phyloP scores from a whole-genome alignment of 2,888 invertebrate species.

The Omphaloscelis lunosa region DNA sequence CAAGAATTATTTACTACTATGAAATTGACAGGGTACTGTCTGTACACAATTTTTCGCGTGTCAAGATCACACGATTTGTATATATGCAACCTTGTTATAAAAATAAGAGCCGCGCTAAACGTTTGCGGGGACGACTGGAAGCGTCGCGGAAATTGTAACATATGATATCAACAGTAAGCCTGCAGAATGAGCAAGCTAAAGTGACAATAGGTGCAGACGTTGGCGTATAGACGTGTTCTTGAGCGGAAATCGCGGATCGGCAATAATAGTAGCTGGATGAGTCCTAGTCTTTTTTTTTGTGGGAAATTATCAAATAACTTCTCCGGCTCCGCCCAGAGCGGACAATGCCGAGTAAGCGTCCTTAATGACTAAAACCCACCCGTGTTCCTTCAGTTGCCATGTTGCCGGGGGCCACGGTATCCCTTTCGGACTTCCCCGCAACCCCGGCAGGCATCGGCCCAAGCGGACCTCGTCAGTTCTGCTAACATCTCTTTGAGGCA shows the following conservation, averaged over 20 bases:
- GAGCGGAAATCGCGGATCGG: neutral
- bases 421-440: too few relatives aligned
- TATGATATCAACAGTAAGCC: conserved; percentile 22
- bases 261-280: neutral
- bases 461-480: too few relatives aligned
- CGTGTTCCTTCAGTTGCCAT: too few relatives aligned
- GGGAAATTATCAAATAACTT: too few relatives aligned
- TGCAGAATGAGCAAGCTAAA: conserved; percentile 7
- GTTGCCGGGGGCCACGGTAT: too few relatives aligned
- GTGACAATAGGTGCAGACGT: neutral
- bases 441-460: too few relatives aligned
- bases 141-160: conserved; percentile 68
- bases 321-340: too few relatives aligned
- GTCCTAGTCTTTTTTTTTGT: too few relatives aligned
- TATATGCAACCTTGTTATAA: conserved; percentile 76
- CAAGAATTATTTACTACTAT: conserved; percentile 23
- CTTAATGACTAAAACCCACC: too few relatives aligned
- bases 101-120: conserved; percentile 73
- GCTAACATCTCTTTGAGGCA: too few relatives aligned
- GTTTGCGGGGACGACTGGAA: conserved; percentile 71
- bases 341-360: too few relatives aligned
- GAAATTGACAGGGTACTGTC: conserved; percentile 39
- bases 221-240: neutral
- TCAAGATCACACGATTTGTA: conserved; percentile 69
- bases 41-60: conserved; percentile 53